Conservation (phyloP, 2,888 invertebrate species). For the Scrobipalpa atriplicella region DNA sequence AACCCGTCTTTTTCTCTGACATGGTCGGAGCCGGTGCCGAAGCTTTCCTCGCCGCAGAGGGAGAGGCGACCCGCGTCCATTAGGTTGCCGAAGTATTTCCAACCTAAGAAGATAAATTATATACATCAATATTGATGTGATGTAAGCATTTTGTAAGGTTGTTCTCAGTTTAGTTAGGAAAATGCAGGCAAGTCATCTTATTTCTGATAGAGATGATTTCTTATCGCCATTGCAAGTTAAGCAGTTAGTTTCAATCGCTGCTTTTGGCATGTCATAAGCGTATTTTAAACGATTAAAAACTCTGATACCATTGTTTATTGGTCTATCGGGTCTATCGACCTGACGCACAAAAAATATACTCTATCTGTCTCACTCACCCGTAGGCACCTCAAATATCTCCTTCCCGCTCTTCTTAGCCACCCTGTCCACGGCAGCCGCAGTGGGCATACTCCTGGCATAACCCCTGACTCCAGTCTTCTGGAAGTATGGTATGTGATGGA, state of each 20-base stretch:
- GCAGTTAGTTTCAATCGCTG: no score
- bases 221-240: no score
- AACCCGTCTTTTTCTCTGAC: slow-evolving; percentile 99
- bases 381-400: slow-evolving; percentile 93
- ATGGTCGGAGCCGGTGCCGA: slow-evolving; percentile 99
- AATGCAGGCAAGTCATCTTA: no score
- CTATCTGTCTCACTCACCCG: slow-evolving; percentile 62
- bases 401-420: slow-evolving; percentile 91
- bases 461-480: slow-evolving; percentile 90
- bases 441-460: slow-evolving; percentile 99
- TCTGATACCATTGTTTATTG: no score
- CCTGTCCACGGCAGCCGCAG: slow-evolving; percentile 96
- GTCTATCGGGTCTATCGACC: no score
- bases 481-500: slow-evolving; percentile 97
- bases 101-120: slow-evolving; percentile 78
- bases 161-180: no score
- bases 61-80: slow-evolving; percentile 98
- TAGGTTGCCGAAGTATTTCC: slow-evolving; percentile 99
- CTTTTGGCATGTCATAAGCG: no score
- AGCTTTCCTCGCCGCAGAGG: slow-evolving; percentile 99
- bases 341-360: no score
- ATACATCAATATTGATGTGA: no score
- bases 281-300: no score
- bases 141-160: no score
- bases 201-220: no score